Evolutionary conservation across 2,888 invertebrate species (phyloP).

Genomic region (Achlya flavicornis): DNA sequence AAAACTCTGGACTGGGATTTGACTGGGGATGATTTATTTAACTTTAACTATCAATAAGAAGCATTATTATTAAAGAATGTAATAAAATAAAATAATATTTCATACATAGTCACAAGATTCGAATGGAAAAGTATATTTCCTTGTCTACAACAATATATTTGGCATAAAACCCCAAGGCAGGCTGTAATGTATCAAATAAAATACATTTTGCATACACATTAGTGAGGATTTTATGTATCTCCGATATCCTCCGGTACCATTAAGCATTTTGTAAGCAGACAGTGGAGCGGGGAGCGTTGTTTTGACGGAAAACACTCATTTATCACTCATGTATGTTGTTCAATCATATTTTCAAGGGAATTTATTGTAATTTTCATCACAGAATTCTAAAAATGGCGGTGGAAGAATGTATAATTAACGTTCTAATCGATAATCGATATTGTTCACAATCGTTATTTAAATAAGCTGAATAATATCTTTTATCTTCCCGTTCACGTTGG

Average conservation of each 20-base stretch:
- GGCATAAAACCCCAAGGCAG: neutral
- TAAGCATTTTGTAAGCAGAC: slow-evolving; percentile 37
- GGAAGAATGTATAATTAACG: slow-evolving; percentile 17
- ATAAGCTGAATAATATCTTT: neutral
- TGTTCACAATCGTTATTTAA: neutral
- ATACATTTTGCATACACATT: slow-evolving; percentile 12
- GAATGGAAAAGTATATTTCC: slow-evolving; percentile 3
- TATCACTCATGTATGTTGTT: slow-evolving; percentile 34
- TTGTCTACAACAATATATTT: slow-evolving; percentile 3
- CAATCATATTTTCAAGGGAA: slow-evolving; percentile 36
- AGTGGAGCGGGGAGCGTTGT: slow-evolving; percentile 23
- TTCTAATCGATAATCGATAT: neutral
- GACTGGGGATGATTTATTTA: no score
- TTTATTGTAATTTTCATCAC: slow-evolving; percentile 38
- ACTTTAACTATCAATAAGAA: no score
- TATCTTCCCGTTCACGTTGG: neutral
- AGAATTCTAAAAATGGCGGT: slow-evolving; percentile 15
- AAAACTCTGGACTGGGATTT: no score
- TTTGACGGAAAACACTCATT: slow-evolving; percentile 37
- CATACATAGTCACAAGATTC: neutral
- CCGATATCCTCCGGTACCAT: slow-evolving; percentile 33
- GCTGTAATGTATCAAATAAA: slow-evolving; percentile 8
- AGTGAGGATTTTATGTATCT: slow-evolving; percentile 12
- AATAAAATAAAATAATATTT: neutral
- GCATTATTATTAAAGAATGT: no score